Evolutionary conservation across 2,797 vertebrate genomes (phyloP).

Genomic region (Smutsia gigantea): DNA sequence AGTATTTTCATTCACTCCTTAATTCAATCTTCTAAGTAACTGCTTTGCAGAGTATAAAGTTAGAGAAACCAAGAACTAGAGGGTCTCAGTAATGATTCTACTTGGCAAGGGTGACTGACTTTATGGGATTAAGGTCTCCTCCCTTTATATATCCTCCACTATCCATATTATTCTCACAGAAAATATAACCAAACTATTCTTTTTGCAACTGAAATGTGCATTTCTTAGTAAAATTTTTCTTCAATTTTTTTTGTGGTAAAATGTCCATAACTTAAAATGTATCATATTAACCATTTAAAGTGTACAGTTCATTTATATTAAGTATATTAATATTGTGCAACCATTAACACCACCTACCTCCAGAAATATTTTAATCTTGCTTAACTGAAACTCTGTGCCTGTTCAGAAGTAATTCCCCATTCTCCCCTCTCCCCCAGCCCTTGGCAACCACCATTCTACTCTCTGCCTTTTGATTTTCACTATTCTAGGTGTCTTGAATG

Average conservation of each 20-base stretch:
- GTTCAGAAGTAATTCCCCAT: not conserved
- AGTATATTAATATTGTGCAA: not conserved
- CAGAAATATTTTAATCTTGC: not conserved
- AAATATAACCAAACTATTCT: not conserved
- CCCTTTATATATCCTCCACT: not conserved
- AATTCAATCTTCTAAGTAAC: constrained; percentile 20
- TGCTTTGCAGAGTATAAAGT: not conserved
- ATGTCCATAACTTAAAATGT: not conserved
- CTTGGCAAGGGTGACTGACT: not conserved
- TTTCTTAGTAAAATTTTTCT: not conserved
- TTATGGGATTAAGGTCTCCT: not conserved
- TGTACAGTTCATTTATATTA: not conserved
- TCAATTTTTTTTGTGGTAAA: not conserved
- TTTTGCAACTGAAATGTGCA: not conserved
- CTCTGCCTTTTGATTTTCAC: not conserved
- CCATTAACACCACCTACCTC: not conserved
- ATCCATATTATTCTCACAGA: not conserved
- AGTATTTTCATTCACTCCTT: not conserved
- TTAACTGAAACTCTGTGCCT: not conserved
- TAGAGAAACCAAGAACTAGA: not conserved
- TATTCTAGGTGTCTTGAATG: not conserved
- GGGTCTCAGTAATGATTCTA: not conserved
- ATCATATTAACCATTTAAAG: not conserved
- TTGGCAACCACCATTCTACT: not conserved
- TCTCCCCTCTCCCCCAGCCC: not conserved